Conservation (phyloP, 2,113 vertebrate genomes). For the Chlorocebus sabaeus region DNA sequence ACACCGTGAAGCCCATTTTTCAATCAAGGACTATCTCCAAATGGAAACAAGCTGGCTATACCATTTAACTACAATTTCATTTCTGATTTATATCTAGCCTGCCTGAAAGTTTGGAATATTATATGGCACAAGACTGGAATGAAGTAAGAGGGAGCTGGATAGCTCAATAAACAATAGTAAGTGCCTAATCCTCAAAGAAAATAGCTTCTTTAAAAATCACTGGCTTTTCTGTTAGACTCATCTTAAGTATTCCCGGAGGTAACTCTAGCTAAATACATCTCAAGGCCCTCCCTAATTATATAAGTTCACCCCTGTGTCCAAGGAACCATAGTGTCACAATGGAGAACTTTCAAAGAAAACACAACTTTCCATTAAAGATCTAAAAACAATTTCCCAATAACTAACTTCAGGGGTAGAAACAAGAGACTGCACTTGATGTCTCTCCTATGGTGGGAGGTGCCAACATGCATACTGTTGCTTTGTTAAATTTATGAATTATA, state of each 20-base stretch:
- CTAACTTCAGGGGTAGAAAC: conserved; percentile 66
- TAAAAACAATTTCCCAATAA: conserved; percentile 80
- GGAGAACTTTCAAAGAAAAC: conserved; percentile 76
- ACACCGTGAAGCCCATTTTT: conserved; percentile 57
- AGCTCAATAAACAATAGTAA: conserved; percentile 67
- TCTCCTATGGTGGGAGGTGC: conserved; percentile 68
- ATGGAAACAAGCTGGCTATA: conserved; percentile 63
- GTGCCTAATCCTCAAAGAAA: conserved; percentile 58
- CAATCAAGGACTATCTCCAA: conserved; percentile 55
- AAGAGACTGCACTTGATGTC: conserved; percentile 73
- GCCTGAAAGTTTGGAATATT: conserved; percentile 35
- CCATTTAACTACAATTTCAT: conserved; percentile 51
- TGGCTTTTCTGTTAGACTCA: conserved; percentile 66
- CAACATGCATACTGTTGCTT: conserved; percentile 78
- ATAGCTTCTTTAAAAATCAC: conserved; percentile 63
- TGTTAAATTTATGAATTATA: conserved; percentile 78
- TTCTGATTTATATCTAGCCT: conserved; percentile 44
- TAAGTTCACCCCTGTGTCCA: conserved; percentile 57
- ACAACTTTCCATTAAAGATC: conserved; percentile 78
- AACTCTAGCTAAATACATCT: conserved; percentile 71
- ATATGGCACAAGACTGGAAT: conserved; percentile 35
- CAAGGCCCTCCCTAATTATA: conserved; percentile 52
- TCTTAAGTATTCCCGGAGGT: conserved; percentile 62
- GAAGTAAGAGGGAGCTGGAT: neutral
- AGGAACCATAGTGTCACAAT: conserved; percentile 73